Percentiles rank a stretch among this genome's conserved stretches.
Evolutionary conservation across 92 coral and sea anemone genomes (phyloP).

Genomic region (Ricordea florida): DNA sequence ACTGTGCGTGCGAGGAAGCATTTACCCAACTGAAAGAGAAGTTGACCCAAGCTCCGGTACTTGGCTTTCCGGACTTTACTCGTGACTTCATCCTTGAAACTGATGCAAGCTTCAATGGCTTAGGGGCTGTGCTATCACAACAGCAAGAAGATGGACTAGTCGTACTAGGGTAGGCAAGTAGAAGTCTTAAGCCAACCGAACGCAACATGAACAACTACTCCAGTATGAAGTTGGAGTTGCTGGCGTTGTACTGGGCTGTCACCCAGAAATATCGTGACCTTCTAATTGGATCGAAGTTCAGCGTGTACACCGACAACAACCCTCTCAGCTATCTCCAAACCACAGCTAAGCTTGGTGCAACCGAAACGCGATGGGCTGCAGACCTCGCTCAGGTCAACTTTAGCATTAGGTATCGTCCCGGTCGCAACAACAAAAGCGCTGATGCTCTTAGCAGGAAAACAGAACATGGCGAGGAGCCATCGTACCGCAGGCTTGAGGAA

Average conservation of each 20-base stretch:
- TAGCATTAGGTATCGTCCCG: slow-evolving; percentile 53
- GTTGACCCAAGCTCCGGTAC: slow-evolving; percentile 59
- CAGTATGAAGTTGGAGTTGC: slow-evolving; percentile 60
- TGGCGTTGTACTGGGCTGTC: slow-evolving; percentile 76
- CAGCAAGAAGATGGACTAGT: slow-evolving; percentile 40
- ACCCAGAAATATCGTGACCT: slow-evolving; percentile 66
- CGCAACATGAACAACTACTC: slow-evolving; percentile 52
- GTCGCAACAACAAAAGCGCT: slow-evolving; percentile 44
- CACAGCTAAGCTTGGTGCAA: slow-evolving; percentile 64
- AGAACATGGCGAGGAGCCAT: slow-evolving; percentile 47
- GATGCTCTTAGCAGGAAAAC: slow-evolving; percentile 63
- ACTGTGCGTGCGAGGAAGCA: slow-evolving; percentile 43
- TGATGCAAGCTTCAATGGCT: slow-evolving; percentile 41
- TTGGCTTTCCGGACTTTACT: slow-evolving; percentile 64
- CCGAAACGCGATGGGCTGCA: slow-evolving; percentile 52
- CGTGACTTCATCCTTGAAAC: slow-evolving; percentile 50
- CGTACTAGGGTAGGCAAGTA: slow-evolving; percentile 52
- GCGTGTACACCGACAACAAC: slow-evolving; percentile 30
- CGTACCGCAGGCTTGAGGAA: slow-evolving; percentile 29
- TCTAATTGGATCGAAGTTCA: slow-evolving; percentile 47
- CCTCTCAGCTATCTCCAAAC: slow-evolving; percentile 62
- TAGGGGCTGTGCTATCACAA: slow-evolving; percentile 38
- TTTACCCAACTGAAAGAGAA: slow-evolving; percentile 39
- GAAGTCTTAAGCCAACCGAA: slow-evolving; percentile 32
- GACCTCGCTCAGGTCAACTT: slow-evolving; percentile 61